phyloP scores from a whole-genome alignment of 2,888 invertebrate genomes.

The Athripsodes cinereus region DNA sequence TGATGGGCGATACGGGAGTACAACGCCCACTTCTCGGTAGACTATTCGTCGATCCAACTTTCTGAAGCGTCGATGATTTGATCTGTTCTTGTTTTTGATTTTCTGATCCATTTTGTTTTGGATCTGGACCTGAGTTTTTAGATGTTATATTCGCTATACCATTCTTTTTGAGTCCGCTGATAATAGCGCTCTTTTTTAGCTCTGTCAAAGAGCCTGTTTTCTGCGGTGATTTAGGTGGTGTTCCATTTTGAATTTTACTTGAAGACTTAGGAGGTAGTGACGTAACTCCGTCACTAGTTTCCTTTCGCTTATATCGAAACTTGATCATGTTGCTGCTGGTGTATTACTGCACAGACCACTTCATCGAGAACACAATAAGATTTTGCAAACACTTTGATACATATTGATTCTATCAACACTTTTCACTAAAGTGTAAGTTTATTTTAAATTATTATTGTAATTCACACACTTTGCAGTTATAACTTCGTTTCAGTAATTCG shows the following conservation, averaged over 20 bases:
- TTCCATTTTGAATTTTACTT: slow-evolving; percentile 8
- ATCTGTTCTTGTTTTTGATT: slow-evolving; percentile 10
- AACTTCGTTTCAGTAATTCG: background rate
- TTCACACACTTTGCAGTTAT: too few species aligned
- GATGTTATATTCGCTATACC: slow-evolving; percentile 12
- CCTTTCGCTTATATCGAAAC: slow-evolving; percentile 61
- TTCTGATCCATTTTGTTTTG: slow-evolving; percentile 14
- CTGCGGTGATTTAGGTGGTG: slow-evolving; percentile 15
- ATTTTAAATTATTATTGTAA: too few species aligned
- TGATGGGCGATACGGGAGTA: slow-evolving; percentile 19
- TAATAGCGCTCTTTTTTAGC: slow-evolving; percentile 20
- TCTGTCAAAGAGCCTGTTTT: slow-evolving; percentile 13
- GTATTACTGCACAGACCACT: background rate
- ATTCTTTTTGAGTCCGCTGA: slow-evolving; percentile 21
- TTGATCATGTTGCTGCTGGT: slow-evolving; percentile 50
- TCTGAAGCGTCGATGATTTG: slow-evolving; percentile 11
- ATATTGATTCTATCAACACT: too few species aligned
- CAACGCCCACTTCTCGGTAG: slow-evolving; percentile 22
- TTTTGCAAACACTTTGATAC: too few species aligned
- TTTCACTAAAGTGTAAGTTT: too few species aligned
- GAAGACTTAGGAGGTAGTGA: slow-evolving; percentile 22
- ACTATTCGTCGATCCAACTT: slow-evolving; percentile 23
- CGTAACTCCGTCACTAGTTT: slow-evolving; percentile 33
- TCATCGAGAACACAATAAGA: too few species aligned
- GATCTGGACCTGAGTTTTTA: background rate